A percentile compares a stretch with the other conserved stretches of the same genome.
Conservation (phyloP, 1,140 invertebrate genomes). For the Matsumurasca onukii region DNA sequence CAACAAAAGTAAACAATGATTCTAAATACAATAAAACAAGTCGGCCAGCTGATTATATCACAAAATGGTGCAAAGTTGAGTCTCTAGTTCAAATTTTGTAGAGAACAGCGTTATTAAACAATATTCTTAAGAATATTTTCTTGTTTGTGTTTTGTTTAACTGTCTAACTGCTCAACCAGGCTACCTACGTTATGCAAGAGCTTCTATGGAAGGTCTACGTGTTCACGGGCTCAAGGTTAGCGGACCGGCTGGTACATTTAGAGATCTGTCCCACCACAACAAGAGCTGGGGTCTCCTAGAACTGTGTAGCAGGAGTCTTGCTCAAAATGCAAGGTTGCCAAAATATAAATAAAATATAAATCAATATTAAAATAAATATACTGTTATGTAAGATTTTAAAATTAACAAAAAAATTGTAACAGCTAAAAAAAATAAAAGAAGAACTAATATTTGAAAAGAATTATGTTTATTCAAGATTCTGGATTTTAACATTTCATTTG, state of each 20-base stretch:
- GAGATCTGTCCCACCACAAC: conserved; percentile 46
- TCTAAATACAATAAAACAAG: too few relatives aligned
- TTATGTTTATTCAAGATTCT: too few relatives aligned
- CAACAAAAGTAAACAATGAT: too few relatives aligned
- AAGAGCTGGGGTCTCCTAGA: conserved; percentile 50
- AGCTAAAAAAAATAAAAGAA: too few relatives aligned
- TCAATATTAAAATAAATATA: too few relatives aligned
- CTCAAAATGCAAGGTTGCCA: neutral
- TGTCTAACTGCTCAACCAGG: neutral
- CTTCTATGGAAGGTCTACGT: conserved; percentile 45
- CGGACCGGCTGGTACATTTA: conserved; percentile 54
- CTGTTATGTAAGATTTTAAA: too few relatives aligned
- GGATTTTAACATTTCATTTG: too few relatives aligned
- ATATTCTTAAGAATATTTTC: neutral
- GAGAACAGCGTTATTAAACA: neutral
- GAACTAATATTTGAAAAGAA: too few relatives aligned
- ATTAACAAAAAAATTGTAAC: neutral
- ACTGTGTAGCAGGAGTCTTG: neutral
- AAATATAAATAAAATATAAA: too few relatives aligned
- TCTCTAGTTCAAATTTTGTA: neutral
- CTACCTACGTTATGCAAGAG: conserved; percentile 42
- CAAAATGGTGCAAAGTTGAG: neutral
- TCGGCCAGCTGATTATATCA: too few relatives aligned
- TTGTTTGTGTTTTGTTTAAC: neutral
- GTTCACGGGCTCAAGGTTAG: conserved; percentile 44